Evolutionary conservation across 1,140 invertebrate genomes (phyloP).

Genomic region (Pseudachorutes palmiensis): DNA sequence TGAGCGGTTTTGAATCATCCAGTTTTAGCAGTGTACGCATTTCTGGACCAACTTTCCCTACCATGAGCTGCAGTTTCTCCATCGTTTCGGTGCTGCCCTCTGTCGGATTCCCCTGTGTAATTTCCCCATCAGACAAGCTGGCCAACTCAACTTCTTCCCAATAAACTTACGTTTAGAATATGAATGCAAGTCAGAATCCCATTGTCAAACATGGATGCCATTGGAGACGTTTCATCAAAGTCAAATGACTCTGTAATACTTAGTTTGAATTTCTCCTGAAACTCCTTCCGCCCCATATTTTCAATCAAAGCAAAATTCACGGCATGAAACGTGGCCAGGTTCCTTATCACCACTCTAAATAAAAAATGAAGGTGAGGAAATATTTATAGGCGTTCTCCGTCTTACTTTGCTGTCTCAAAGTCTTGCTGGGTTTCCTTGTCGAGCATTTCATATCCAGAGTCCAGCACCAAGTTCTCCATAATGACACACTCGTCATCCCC

Average conservation of each 20-base stretch:
- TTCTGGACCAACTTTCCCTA: not conserved
- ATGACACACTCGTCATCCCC: not conserved
- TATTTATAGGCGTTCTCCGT: not conserved
- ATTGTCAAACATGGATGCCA: not conserved
- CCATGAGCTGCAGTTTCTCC: not conserved
- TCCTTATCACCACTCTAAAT: not conserved
- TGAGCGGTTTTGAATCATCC: slow-evolving; percentile 33
- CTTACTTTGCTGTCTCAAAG: not conserved
- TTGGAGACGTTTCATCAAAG: not conserved
- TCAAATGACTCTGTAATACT: not conserved
- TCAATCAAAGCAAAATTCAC: not conserved
- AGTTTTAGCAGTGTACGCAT: not conserved
- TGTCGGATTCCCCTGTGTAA: not conserved
- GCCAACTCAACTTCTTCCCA: not conserved
- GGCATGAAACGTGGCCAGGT: not conserved
- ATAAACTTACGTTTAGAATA: not conserved
- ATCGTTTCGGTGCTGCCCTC: not conserved
- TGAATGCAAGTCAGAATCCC: not conserved
- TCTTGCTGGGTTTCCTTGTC: not conserved
- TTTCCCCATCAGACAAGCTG: not conserved
- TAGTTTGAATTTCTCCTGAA: not conserved
- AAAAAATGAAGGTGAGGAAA: not conserved
- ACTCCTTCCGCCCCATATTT: not conserved
- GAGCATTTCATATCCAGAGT: not conserved
- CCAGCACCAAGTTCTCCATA: not conserved